Evolutionary conservation across 64 coral and sea anemone species (phyloP), one percentile per base, ranked within the genome.

Genomic region (Stylophora pistillata): DNA sequence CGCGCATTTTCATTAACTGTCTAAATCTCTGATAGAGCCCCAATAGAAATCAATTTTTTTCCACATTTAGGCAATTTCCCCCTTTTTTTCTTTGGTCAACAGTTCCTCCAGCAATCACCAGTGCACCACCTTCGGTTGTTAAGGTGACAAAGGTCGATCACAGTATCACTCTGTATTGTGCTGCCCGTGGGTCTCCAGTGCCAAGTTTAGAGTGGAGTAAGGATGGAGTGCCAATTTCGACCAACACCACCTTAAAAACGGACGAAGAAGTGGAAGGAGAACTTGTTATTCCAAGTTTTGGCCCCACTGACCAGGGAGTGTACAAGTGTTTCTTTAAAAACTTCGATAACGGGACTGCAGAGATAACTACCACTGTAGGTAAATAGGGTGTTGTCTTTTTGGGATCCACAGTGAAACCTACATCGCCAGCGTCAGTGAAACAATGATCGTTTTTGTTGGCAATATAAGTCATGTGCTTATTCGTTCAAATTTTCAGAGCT

Each of bases 321-420:
- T 92, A 92, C 82, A 92, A 86, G 73, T 92, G 90, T 54, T 86
- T 69, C 74, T 85, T 87, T 68, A 92, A 29, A 54, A 92, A 87
- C 73, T 87, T 78, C 73, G 83, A 78, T 21, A 92, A 92, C 75
- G 91, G 91, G 0, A 88, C 84, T 0, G 85, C 91, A 70, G 91
- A 92, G 30, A 68, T 37, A 13, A 21, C 20, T 41, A 90, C 41
- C 57, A 57, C 55, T 33, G 57, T 73, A 82, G 78, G 78, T 90
- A 29, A 7, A 33, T 15, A 74, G 14, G 37, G 34, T 1, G 6
- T 12, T 17, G 18, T 33, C 30, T 4, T 17, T 15, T 78, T 3
- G 17, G 13, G 10, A 47, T 47, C 37, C 37, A 4, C 3, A 4
- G 37, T 47, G 37, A 4, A 47, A 47, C 37, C 37, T 41, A 76